Conservation (phyloP, 2,888 invertebrate genomes). For the Linnaemya tessellans region DNA sequence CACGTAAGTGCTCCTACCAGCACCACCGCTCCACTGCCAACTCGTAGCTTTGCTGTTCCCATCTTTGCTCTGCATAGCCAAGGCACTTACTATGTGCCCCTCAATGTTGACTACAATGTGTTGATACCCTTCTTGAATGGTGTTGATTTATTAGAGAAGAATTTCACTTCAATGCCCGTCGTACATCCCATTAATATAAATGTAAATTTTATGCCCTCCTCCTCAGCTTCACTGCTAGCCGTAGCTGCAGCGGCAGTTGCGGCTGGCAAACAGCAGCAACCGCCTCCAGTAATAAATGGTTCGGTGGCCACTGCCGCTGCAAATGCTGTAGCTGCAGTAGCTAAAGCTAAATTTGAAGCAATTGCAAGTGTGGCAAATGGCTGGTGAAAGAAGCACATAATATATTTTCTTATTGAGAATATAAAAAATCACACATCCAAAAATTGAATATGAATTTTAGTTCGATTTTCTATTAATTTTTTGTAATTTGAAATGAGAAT, state of each 20-base stretch:
- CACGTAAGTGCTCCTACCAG: conserved; percentile 70
- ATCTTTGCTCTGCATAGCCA: conserved; percentile 95
- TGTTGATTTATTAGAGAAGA: conserved; percentile 85
- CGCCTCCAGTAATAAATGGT: conserved; percentile 68
- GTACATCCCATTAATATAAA: conserved; percentile 95
- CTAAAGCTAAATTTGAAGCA: conserved; percentile 81
- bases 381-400: conserved; percentile 77
- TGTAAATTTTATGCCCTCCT: conserved; percentile 87
- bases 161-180: conserved; percentile 84
- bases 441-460: conserved; percentile 52
- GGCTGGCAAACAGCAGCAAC: conserved; percentile 76
- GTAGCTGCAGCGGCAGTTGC: conserved; percentile 78
- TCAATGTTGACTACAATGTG: conserved; percentile 90
- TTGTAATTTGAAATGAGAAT: conserved; percentile 33
- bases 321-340: conserved; percentile 75
- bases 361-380: conserved; percentile 78
- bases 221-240: conserved; percentile 77
- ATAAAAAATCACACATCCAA: conserved; percentile 9
- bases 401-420: conserved; percentile 38
- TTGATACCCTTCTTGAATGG: conserved; percentile 88
- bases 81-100: conserved; percentile 94
- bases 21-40: conserved; percentile 73
- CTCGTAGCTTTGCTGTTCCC: conserved; percentile 87
- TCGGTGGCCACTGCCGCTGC: conserved; percentile 70
- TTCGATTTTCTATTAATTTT: not conserved